Base-by-base conservation (phyloP, 2,797 vertebrate species). In the Mionectes olivaceus region DNA sequence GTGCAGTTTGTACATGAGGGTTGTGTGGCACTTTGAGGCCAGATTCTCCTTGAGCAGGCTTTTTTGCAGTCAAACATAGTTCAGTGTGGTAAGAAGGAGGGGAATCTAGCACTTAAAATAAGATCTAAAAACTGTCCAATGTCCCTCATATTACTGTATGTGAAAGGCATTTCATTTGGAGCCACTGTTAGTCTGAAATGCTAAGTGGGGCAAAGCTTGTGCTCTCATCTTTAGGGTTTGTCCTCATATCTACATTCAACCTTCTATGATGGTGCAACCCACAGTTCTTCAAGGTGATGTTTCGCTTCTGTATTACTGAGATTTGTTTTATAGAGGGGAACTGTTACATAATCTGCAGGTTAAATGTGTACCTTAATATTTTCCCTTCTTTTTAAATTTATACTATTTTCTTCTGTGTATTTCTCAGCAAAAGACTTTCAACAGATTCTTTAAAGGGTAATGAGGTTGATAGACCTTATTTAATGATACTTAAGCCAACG, bases 391-490 rank as follows among this genome's bases (percentile, higher is more conserved):
- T 85, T 71, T 9, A 44, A 81, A 61, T 81, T 68, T 53, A 23
- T 39, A 12, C 24, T 30, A 7, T 75, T 89, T 93, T 94, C 15
- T 46, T 88, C 47, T 37, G 4, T 80, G 22, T 68, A 76, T 92
- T 78, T 87, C 27, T 33, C 64, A 59, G 74, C 44, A 88, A 79
- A 79, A 91, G 47, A 44, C 41, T 89, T 96, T 93, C 43, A 79
- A 39, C 74, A 79, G 84, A 88, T 89, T 95, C 86, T 95, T 73
- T 81, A 94, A 97, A 97, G 92, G 77, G 55, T 87, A 78, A 11
- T 84, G 91, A 95, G 89, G 79, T 89, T 96, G 76, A 28, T 79
- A 83, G 91, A 97, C 89, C 67, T 87, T 83, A 93, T 96, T 83
- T 81, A 95, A 84, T 91, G 87, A 92, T 84, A 60, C 75, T 95